A percentile compares a stretch with the other conserved stretches of the same genome.
Conservation (phyloP, 2,888 invertebrate species). For the Sturmia bella region DNA sequence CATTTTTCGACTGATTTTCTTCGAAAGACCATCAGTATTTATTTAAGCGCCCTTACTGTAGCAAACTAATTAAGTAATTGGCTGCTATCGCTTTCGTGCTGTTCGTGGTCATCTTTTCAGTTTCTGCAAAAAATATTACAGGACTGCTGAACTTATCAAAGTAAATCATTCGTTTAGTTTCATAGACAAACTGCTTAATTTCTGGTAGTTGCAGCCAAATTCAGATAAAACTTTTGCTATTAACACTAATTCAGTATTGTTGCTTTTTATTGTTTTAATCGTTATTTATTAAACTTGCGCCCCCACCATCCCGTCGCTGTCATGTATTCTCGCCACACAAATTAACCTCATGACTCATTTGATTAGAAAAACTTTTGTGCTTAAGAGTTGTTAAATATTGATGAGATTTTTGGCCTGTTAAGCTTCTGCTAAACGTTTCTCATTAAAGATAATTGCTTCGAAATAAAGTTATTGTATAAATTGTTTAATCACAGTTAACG, state of each 20-base stretch:
- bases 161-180: background rate
- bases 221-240: slow-evolving; percentile 41
- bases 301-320: background rate
- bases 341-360: slow-evolving; percentile 50
- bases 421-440: slow-evolving; percentile 58
- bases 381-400: slow-evolving; percentile 60
- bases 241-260: slow-evolving; percentile 15
- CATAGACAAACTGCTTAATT: slow-evolving; percentile 11
- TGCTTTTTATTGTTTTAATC: slow-evolving; percentile 54
- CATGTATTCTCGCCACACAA: background rate
- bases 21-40: background rate
- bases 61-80: slow-evolving; percentile 71
- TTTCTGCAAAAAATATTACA: background rate
- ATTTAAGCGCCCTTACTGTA: too few species aligned
- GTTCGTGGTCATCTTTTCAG: slow-evolving; percentile 30
- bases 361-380: slow-evolving; percentile 38
- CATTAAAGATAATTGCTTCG: slow-evolving; percentile 58
- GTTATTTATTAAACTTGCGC: slow-evolving; percentile 42
- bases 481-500: slow-evolving; percentile 1
- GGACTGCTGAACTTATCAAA: slow-evolving; percentile 23
- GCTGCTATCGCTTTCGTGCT: slow-evolving; percentile 45
- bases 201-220: background rate
- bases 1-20: background rate
- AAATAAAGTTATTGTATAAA: slow-evolving; percentile 45
- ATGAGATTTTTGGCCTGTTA: slow-evolving; percentile 45